Base-by-base conservation (phyloP, 2,113 vertebrate species). In the Zosterops borbonicus region DNA sequence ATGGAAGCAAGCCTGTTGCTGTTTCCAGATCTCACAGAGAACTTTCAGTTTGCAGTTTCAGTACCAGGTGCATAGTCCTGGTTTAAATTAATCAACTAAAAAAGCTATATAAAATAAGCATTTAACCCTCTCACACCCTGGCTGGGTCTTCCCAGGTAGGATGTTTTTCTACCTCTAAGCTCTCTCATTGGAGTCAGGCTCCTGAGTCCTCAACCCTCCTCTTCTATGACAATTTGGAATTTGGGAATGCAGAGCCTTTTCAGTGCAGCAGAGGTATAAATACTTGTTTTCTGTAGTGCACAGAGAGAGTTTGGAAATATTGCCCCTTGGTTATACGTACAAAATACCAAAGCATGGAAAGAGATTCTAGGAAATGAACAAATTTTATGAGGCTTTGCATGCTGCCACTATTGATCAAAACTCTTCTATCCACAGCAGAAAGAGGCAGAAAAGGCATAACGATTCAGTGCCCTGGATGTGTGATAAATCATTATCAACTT, bases 1-100 rank as follows among this genome's bases (percentile, higher is more conserved):
- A 96, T 96, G 96, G 95, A 97, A 96, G 69, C 44, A 85, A 95
- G 92, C 90, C 95, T 89, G 77, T 79, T 89, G 58, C 83, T 65
- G 49, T 91, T 96, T 96, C 94, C 88, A 97, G 73, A 77, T 75
- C 83, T 89, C 47, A 90, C 82, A 87, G 89, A 93, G 92, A 94
- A 78, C 76, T 89, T 94, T 75, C 92, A 94, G 73, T 86, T 84
- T 90, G 63, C 80, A 89, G 83, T 89, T 96, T 94, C 86, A 90
- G 39, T 58, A 95, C 73, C 73, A 84, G 73, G 60, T 87, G 62
- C 47, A 35, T 31, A 84, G 69, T 39, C 44, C 60, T 90, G 60
- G n/a, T 41, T 92, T 88, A 49, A 87, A 87, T 52, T 25, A 87
- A 68, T 56, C 41, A 80, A 39, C 13, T 68, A 22, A 88, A 88